Conservation (phyloP, 2,113 vertebrate genomes). For the Rhynchomys soricoides region DNA sequence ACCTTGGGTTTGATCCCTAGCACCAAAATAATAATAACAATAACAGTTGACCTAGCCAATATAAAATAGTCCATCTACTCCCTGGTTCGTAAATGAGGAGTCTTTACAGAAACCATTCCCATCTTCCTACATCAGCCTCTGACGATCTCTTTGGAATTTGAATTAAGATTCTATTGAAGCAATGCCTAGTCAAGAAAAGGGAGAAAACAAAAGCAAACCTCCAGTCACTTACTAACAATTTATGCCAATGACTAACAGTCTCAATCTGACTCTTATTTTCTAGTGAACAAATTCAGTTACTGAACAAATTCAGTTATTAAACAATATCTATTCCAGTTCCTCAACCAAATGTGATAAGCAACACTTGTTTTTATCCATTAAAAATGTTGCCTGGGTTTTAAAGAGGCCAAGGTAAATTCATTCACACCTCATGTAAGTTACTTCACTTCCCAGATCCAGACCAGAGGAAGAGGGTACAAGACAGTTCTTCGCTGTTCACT, state of each 20-base stretch:
- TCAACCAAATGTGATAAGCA: slow-evolving; percentile 20
- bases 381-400: neutral
- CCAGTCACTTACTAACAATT: neutral
- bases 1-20: neutral
- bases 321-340: neutral
- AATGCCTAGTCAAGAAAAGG: neutral
- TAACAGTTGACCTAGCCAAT: neutral
- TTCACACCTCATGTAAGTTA: neutral
- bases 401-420: neutral
- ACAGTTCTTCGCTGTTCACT: neutral
- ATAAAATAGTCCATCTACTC: neutral
- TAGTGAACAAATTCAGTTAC: slow-evolving; percentile 40
- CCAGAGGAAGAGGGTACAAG: neutral
- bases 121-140: slow-evolving; percentile 1
- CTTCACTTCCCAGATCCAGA: neutral
- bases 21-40: neutral
- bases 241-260: neutral
- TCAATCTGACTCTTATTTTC: slow-evolving; percentile 5
- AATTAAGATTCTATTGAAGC: slow-evolving; percentile 23
- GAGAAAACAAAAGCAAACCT: neutral
- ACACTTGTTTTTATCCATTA: neutral
- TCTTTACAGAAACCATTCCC: neutral
- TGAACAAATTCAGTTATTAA: slow-evolving; percentile 50
- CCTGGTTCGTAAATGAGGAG: neutral
- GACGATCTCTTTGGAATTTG: neutral